Base-by-base conservation (phyloP, 2,888 invertebrate species). In the Neoascia interrupta region DNA sequence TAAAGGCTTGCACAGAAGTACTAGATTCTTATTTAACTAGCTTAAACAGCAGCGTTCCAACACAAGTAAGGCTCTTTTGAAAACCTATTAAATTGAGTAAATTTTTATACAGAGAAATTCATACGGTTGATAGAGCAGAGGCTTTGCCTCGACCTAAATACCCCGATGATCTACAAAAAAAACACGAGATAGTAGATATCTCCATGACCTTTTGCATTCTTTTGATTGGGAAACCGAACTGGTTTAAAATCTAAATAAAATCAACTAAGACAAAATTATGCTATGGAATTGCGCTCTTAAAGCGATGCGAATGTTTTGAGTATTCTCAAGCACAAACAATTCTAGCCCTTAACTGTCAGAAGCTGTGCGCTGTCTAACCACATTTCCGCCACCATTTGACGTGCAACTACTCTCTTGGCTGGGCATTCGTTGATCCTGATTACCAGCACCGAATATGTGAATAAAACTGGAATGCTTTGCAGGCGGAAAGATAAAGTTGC, bases 391-490 rank as follows among this genome's bases (percentile, higher is more conserved):
- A 19, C 72, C 72, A 36, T 76, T 72, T 18, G 72, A 72, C 1
- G 45, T 26, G 26, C 51, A 72, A 28, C 60, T 66, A n/a, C n/a
- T n/a, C 34, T 76, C 60, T 31, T 53, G 58, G 6, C 53, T 64
- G 1, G 64, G 11, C 19, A 54, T 60, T 54, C 64, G 70, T 10
- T 73, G 66, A 0, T 73, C 75, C 41, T 34, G 47, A 18, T 82
- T 82, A 11, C 84, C 84, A 81, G 87, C 54, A 18, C 56, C 85
- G 81, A 87, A 85, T 81, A 87, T 83, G 75, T 88, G 88, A 81
- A 88, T 86, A 60, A 88, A 84, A 83, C 87, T 88, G 82, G 88
- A 87, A 86, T 88, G 88, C 81, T 88, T 87, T 19, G 83, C 86
- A 68, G 86, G 83, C 81, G 85, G 83, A 66, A 88, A 88, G 73